phyloP scores from a whole-genome alignment of 1,140 invertebrate genomes.

The Dryas iulia region DNA sequence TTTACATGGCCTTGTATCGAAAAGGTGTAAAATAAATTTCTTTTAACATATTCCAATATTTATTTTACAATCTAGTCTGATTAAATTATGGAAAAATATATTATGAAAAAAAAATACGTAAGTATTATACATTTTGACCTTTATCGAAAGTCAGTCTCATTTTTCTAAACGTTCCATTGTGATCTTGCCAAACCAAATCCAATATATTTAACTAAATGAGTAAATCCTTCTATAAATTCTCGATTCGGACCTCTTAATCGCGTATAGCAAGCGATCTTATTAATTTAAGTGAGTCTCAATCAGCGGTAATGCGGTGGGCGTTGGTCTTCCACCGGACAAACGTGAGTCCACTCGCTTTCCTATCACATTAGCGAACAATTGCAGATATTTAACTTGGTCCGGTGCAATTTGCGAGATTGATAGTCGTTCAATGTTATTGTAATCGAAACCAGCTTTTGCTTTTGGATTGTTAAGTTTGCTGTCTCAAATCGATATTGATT shows the following conservation, averaged over 20 bases:
- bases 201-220: background rate
- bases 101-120: no score
- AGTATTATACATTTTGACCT: no score
- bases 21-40: no score
- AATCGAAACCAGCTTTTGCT: background rate
- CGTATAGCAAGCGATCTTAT: background rate
- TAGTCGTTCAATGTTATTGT: background rate
- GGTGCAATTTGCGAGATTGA: slow-evolving; percentile 2
- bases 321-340: background rate
- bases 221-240: background rate
- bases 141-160: no score
- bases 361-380: slow-evolving; percentile 3
- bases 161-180: no score
- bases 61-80: no score
- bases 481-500: background rate
- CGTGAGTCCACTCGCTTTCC: slow-evolving; percentile 1
- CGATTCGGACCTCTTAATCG: background rate
- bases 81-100: no score
- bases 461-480: background rate
- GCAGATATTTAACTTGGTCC: background rate
- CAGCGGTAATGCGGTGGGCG: background rate
- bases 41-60: no score
- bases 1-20: no score
- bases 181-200: background rate
- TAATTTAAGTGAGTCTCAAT: slow-evolving; percentile 2